Percentiles rank a stretch among this genome's conserved stretches.
These are phyloP conservation scores for Amphibalanus amphitrite DNA, from an alignment of 1,140 invertebrate species.

Conservation along the genomic window DNA sequence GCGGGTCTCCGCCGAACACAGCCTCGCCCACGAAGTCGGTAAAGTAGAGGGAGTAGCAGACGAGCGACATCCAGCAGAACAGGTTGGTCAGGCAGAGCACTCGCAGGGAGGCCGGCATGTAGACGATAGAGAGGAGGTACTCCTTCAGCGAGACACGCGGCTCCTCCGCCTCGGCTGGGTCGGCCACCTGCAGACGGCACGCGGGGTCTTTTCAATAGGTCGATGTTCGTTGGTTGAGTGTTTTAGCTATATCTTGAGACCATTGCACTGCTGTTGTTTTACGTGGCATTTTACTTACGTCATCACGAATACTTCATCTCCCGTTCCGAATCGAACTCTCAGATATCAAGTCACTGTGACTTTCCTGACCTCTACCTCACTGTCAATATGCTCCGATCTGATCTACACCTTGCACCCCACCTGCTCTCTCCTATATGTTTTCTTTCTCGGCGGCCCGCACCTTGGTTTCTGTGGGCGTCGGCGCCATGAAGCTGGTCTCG, in stretches of 20 bases:
- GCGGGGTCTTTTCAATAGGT: too few relatives aligned
- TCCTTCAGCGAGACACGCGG: conserved; percentile 30
- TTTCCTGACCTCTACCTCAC: too few relatives aligned
- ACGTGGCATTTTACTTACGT: too few relatives aligned
- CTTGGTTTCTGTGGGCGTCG: neutral
- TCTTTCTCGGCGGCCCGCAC: neutral
- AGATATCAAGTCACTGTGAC: too few relatives aligned
- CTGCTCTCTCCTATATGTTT: too few relatives aligned
- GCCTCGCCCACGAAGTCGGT: conserved; percentile 93
- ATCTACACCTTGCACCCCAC: too few relatives aligned
- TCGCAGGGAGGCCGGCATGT: conserved; percentile 69
- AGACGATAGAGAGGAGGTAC: conserved; percentile 72
- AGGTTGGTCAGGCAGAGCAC: conserved; percentile 83
- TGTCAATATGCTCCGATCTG: too few relatives aligned
- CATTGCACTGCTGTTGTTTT: too few relatives aligned
- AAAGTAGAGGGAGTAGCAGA: conserved; percentile 91
- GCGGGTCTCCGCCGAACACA: conserved; percentile 80
- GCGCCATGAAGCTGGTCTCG: neutral
- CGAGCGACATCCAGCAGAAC: conserved; percentile 95
- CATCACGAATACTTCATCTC: too few relatives aligned
- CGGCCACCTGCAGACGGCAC: neutral
- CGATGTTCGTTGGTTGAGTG: too few relatives aligned
- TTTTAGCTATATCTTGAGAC: too few relatives aligned
- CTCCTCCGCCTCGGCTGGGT: conserved; percentile 8
- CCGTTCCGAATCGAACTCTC: too few relatives aligned